Conservation (phyloP, 2,888 invertebrate species). For the Caenorhabditis sulstoni region DNA sequence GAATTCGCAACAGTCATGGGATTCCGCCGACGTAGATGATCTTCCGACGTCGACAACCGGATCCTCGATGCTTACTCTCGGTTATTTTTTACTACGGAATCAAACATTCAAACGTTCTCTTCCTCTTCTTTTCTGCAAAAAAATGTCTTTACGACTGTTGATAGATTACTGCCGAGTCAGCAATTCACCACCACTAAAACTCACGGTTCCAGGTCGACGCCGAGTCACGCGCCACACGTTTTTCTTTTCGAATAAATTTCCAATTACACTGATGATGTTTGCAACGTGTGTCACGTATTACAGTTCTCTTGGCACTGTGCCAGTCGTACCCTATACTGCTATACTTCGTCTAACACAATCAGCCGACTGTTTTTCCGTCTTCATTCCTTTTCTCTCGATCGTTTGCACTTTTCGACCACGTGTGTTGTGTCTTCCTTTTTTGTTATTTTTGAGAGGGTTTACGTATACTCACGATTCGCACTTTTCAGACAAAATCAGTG, state of each 20-base stretch:
- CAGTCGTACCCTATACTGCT: too few relatives aligned
- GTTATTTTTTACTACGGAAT: neutral
- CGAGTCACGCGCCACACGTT: slow-evolving; percentile 10
- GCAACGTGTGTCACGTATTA: too few relatives aligned
- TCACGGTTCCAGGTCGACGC: slow-evolving; percentile 14
- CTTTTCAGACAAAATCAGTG: neutral
- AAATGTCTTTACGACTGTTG: slow-evolving; percentile 9
- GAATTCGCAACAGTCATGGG: too few relatives aligned
- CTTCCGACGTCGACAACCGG: slow-evolving; percentile 17
- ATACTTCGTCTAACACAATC: too few relatives aligned
- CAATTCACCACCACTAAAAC: slow-evolving; percentile 9
- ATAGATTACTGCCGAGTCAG: slow-evolving; percentile 29
- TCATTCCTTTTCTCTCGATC: too few relatives aligned
- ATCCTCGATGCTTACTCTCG: slow-evolving; percentile 8
- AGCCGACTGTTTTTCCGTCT: too few relatives aligned
- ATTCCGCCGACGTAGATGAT: too few relatives aligned
- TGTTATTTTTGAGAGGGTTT: neutral
- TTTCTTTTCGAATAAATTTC: neutral
- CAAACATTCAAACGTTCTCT: slow-evolving; percentile 12
- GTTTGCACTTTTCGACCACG: too few relatives aligned
- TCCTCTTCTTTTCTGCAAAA: slow-evolving; percentile 3
- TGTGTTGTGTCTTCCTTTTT: too few relatives aligned
- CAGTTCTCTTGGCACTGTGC: too few relatives aligned
- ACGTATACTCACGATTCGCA: neutral
- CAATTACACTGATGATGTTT: too few relatives aligned